A percentile compares a stretch with the other conserved stretches of the same genome.
These are phyloP conservation scores for Thryonomys swinderianus DNA, from an alignment of 2,113 vertebrate species.

Conservation along the genomic window DNA sequence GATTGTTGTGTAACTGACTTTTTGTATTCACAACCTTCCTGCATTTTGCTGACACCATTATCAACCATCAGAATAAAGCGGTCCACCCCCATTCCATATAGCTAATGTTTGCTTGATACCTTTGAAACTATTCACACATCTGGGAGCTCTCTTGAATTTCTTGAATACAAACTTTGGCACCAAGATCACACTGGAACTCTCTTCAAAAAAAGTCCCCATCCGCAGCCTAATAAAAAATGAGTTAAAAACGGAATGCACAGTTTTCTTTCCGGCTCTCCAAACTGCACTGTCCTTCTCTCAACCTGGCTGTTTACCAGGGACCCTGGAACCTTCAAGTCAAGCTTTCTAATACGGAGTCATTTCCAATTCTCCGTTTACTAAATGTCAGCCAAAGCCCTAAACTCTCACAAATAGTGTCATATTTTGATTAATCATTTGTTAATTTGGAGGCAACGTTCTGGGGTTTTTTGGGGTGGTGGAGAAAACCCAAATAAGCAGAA, in stretches of 20 bases:
- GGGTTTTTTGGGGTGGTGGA: background rate
- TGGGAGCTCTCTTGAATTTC: slow-evolving; percentile 43
- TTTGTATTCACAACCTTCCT: slow-evolving; percentile 60
- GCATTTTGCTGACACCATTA: slow-evolving; percentile 67
- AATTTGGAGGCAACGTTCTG: slow-evolving; percentile 30
- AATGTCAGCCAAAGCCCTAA: slow-evolving; percentile 43
- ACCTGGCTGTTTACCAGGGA: background rate
- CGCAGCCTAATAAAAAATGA: background rate
- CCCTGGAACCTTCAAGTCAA: background rate
- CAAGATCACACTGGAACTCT: slow-evolving; percentile 60
- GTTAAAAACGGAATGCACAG: background rate
- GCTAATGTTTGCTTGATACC: slow-evolving; percentile 62
- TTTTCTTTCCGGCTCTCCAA: background rate
- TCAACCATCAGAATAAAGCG: slow-evolving; percentile 71
- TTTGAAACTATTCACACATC: slow-evolving; percentile 71
- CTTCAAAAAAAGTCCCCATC: background rate
- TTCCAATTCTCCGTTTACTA: background rate
- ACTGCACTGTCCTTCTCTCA: background rate
- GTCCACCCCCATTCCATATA: slow-evolving; percentile 68
- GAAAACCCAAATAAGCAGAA: slow-evolving; percentile 27
- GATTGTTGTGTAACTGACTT: slow-evolving; percentile 12
- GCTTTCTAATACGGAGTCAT: background rate
- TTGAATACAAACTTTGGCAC: slow-evolving; percentile 43
- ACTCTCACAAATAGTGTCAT: background rate
- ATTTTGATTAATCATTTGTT: slow-evolving; percentile 47